Evolutionary conservation across 2,113 vertebrate species (phyloP), one percentile per base, ranked within the genome.

Genomic region (Pterophyllum scalare): DNA sequence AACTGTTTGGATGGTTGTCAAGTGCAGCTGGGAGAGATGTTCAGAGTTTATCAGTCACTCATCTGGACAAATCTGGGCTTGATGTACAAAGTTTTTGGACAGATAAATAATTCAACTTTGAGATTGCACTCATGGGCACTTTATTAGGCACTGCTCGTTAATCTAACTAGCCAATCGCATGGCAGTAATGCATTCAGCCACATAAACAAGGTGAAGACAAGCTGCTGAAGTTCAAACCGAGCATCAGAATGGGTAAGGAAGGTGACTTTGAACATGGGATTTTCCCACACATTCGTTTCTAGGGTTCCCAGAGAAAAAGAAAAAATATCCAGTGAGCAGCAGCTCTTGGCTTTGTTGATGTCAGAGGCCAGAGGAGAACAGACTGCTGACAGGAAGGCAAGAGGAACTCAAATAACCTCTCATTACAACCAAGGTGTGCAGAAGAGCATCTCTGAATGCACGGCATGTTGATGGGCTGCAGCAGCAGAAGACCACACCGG

Each of bases 121-220:
- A 70, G 40, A 70, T 49, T 70, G 46, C 40, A 67, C 64, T 15
- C 22, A 7, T 22, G 38, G 22, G 24, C 62, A 19, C 0, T 46
- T 1, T 67, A 26, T 38, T 46, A 0, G 62, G 0, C 26, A 67
- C 38, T 67, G 17, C 38, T 67, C 40, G 26, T 28, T 43, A 28
- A 49, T 70, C 64, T 49, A 49, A 70, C 43, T 4, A 49, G 40
- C 64, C 15, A 28, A 19, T 19, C 3, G 3, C 0, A 49, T 49
- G 40, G 22, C 64, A 67, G 14, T 14, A 67, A 67, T 26, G 38
- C 38, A 33, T 33, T 33, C 6, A 33, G 6, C 33, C 33, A 11
- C 10, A 8, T 40, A 12, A 7, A 40, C 38, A 12, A 10, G 22
- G 0, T 19, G 40, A 67, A 15, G 40, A 46, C 17, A 8, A 2